phyloP scores from a whole-genome alignment of 2,797 vertebrate genomes.

The Poecilia gillii region DNA sequence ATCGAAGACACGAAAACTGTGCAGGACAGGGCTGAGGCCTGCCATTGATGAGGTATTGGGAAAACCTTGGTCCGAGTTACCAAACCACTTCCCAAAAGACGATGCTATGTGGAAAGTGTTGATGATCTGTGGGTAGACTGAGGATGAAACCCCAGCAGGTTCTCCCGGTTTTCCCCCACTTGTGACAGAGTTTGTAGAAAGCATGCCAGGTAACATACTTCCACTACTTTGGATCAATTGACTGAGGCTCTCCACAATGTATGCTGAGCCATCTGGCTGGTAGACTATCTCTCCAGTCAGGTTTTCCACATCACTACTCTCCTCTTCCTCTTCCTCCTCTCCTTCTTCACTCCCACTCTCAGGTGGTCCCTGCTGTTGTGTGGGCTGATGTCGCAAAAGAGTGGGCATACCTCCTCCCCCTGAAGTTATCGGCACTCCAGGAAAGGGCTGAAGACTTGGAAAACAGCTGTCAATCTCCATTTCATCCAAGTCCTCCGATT shows the following conservation, averaged over 20 bases:
- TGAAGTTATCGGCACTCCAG: constrained; percentile 81
- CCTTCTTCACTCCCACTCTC: constrained; percentile 95
- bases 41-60: constrained; percentile 99
- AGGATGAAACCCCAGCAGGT: constrained; percentile 87
- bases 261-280: constrained; percentile 98
- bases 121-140: constrained; percentile 98
- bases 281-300: constrained; percentile 97
- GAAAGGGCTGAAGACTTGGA: constrained; percentile 85
- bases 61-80: constrained; percentile 96
- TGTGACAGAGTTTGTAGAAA: constrained; percentile 90
- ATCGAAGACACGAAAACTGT: constrained; percentile 99
- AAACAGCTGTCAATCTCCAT: constrained; percentile 99
- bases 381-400: constrained; percentile 81
- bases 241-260: constrained; percentile 99
- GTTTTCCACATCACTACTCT: constrained; percentile 97
- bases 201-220: constrained; percentile 78
- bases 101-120: constrained; percentile 99
- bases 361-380: constrained; percentile 74
- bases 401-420: constrained; percentile 83
- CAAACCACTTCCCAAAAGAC: constrained; percentile 99
- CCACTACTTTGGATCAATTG: constrained; percentile 96
- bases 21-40: constrained; percentile 99
- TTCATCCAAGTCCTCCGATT: constrained; percentile 90
- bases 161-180: constrained; percentile 84
- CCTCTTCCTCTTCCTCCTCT: constrained; percentile 91